Evolutionary conservation across 2,797 vertebrate genomes (phyloP).

Genomic region (Cossypha dichroa): DNA sequence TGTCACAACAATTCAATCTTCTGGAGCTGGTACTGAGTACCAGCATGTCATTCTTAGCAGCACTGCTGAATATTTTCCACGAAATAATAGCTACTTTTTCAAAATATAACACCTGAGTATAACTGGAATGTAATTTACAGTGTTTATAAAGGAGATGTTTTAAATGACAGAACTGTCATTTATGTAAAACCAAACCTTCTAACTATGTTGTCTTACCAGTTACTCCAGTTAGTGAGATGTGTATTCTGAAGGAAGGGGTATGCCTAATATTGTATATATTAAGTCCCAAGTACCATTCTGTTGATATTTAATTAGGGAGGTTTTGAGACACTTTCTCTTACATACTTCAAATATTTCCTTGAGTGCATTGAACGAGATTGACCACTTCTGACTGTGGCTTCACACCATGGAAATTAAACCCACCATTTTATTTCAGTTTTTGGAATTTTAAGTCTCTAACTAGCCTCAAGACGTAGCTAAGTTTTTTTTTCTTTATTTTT

Average conservation of each 20-base stretch:
- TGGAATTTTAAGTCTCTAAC: background rate
- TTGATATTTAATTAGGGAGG: background rate
- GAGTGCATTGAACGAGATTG: background rate
- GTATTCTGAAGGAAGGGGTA: background rate
- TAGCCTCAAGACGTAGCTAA: background rate
- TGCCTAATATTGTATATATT: background rate
- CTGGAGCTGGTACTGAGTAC: background rate
- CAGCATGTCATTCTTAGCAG: background rate
- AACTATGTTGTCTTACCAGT: background rate
- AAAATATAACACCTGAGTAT: background rate
- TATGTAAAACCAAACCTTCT: background rate
- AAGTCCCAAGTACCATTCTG: background rate
- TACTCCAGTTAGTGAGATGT: background rate
- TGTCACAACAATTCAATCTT: background rate
- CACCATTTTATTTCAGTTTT: background rate
- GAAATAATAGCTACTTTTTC: background rate
- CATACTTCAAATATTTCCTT: background rate
- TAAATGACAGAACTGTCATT: background rate
- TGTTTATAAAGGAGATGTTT: background rate
- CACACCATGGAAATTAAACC: background rate
- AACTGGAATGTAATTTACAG: background rate
- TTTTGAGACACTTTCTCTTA: background rate
- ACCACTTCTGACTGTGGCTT: background rate
- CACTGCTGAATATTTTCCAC: background rate
- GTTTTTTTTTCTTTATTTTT: background rate